Conservation (phyloP, 1,140 invertebrate genomes). For the Caenorhabditis tropicalis region DNA sequence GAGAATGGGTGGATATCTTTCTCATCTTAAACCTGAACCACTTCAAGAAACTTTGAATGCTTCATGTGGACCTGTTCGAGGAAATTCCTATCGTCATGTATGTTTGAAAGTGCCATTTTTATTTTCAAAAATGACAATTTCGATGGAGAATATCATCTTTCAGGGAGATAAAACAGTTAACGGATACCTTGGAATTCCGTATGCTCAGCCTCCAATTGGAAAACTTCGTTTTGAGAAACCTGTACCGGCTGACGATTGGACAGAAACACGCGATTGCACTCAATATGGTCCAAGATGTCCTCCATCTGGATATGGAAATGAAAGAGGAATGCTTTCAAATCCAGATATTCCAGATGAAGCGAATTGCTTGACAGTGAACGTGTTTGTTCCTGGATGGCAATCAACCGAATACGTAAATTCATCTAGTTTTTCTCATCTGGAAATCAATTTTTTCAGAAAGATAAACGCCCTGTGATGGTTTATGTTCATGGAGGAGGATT, state of each 20-base stretch:
- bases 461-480: constrained; percentile 78
- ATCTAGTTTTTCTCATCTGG: neutral
- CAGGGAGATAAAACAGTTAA: constrained; percentile 56
- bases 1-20: constrained; percentile 27
- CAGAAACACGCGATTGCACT: constrained; percentile 21
- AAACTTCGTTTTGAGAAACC: constrained; percentile 76
- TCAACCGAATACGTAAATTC: neutral
- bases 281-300: constrained; percentile 31
- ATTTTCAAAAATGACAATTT: no score
- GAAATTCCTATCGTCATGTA: neutral
- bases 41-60: neutral
- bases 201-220: constrained; percentile 78
- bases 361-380: constrained; percentile 22
- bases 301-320: neutral
- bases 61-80: neutral
- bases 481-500: constrained; percentile 83
- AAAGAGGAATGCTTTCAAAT: neutral
- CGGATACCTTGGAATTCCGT: constrained; percentile 78
- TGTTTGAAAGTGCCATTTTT: neutral
- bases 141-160: no score
- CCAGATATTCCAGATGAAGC: neutral
- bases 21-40: neutral
- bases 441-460: neutral
- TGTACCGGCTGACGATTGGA: neutral
- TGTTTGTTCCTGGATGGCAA: constrained; percentile 17